Evolutionary conservation across 2,797 vertebrate genomes (phyloP).

Genomic region (Stomatorhinus walkeri): DNA sequence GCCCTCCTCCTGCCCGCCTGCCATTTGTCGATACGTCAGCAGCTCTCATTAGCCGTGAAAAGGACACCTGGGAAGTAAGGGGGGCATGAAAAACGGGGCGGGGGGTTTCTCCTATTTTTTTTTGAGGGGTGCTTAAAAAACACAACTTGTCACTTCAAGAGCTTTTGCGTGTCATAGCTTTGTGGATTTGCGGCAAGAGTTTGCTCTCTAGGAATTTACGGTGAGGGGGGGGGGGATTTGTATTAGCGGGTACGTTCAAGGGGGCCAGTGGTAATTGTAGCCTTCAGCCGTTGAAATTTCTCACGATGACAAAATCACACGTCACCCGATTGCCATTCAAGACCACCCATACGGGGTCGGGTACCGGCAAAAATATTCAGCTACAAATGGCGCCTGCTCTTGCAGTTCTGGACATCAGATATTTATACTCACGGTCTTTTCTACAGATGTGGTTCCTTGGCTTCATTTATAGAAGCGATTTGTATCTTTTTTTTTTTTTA

Average conservation of each 20-base stretch:
- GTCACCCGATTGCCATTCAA: not conserved
- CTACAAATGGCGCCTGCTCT: not conserved
- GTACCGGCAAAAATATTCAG: not conserved
- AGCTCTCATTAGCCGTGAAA: conserved; percentile 2
- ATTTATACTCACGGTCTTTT: not conserved
- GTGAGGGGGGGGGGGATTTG: not conserved
- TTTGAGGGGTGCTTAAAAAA: not conserved
- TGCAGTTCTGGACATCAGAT: not conserved
- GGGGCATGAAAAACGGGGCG: not conserved
- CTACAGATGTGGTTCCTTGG: not conserved
- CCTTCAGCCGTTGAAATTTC: not conserved
- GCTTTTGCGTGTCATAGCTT: not conserved
- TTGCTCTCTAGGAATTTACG: not conserved
- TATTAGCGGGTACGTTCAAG: not conserved
- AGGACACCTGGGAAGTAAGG: not conserved
- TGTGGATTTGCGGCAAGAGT: not conserved
- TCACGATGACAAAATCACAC: not conserved
- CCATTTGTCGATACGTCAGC: not conserved
- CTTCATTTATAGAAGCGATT: not conserved
- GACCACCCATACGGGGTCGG: not conserved
- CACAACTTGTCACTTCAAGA: not conserved
- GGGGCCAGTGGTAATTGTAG: not conserved
- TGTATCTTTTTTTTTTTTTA: not conserved
- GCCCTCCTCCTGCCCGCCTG: not conserved
- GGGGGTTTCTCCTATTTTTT: not conserved